Evolutionary conservation across 2,113 vertebrate genomes (phyloP), one percentile per base, ranked within the genome.

Genomic region (Anser brachyrhynchus): DNA sequence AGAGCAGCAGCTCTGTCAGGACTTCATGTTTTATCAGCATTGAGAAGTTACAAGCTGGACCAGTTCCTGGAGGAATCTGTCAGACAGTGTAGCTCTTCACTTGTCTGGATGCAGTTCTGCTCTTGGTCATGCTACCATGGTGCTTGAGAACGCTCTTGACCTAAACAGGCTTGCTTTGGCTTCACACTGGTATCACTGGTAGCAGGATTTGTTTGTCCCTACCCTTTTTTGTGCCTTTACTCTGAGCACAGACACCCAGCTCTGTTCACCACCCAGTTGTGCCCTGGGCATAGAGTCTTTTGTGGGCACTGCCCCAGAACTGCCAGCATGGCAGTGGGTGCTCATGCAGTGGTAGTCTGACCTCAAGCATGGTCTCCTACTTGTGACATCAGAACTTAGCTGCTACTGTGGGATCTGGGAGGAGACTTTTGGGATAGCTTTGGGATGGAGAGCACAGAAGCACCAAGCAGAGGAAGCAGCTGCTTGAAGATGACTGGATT

Each of bases 1-100:
- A 71, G 74, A 93, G 78, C 13, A 4, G 85, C 22, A 70, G n/a
- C 79, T 75, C 91, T 82, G 69, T 89, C 87, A 64, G 94, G 64
- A 62, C 88, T 84, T 92, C 23, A n/a, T 85, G 86, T 81, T 94
- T 93, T 84, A 83, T 92, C 85, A 81, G 41, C 54, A 37, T 69
- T 84, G 74, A 72, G 71, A 58, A 43, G 55, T 43, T 91, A 7
- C 35, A 51, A 59, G 65, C 62, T 62, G 51, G 58, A 65, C 43
- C 2, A 3, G 51, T 22, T 94, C 59, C 89, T 92, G 84, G 62
- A 79, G 33, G 41, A 88, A 52, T 23, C 35, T 39, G 44, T 55
- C 71, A 64, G 41, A 31, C 31, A 52, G 25, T 43, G 75, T 76
- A 91, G 61, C 58, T 79, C 39, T 87, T 46, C 18, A 1, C 70